phyloP scores from a whole-genome alignment of 2,113 vertebrate genomes.

The Climacteris rufus region DNA sequence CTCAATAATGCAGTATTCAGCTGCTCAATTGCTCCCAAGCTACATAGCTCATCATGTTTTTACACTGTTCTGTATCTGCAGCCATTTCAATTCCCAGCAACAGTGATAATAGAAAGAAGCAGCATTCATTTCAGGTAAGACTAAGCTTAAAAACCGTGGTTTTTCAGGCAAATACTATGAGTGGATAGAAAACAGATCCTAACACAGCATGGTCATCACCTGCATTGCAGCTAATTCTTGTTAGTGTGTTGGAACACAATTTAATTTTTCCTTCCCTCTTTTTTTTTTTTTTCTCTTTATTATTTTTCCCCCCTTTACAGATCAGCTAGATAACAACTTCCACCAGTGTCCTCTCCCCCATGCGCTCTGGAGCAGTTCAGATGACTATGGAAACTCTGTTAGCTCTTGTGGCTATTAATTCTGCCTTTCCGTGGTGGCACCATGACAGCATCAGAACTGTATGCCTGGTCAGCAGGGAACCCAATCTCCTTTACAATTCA shows the following conservation, averaged over 20 bases:
- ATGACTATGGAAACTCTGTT: background rate
- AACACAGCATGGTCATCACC: background rate
- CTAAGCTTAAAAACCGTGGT: background rate
- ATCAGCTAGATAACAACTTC: background rate
- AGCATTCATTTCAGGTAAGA: background rate
- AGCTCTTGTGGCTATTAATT: background rate
- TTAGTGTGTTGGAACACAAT: background rate
- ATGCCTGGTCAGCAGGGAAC: background rate
- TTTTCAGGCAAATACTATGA: background rate
- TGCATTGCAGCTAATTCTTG: background rate
- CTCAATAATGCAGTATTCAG: conserved; percentile 45
- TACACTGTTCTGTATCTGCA: conserved; percentile 12
- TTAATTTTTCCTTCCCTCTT: background rate
- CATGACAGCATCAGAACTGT: background rate
- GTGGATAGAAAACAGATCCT: background rate
- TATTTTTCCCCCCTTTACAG: background rate
- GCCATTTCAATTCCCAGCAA: conserved; percentile 31
- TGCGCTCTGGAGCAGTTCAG: background rate
- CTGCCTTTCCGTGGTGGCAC: background rate
- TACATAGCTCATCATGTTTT: background rate
- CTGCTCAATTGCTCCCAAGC: conserved; percentile 20
- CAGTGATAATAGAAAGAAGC: background rate
- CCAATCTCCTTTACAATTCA: background rate
- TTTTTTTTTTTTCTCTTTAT: no score
- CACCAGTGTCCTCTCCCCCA: background rate